Evolutionary conservation across 2,113 vertebrate species (phyloP), one percentile per base, ranked within the genome.

Genomic region (Gracilinanus agilis): DNA sequence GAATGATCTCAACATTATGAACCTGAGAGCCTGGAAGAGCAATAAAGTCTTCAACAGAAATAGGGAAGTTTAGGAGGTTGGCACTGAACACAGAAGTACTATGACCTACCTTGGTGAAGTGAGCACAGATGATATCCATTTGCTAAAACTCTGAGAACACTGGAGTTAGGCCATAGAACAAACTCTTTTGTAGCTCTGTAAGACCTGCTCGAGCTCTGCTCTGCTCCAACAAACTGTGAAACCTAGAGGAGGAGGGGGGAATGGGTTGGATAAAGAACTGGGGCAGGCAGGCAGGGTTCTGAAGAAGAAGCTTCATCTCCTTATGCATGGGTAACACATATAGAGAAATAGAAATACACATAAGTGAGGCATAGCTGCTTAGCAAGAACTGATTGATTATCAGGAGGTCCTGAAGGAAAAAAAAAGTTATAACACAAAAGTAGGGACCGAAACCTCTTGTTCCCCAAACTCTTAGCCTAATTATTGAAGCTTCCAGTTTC

Each of bases 401-500:
- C 2, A 9, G 19, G 19, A 83, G 19, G n/a, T 40, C 34, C 16
- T 21, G 1, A 24, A n/a, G 40, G 40, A 40, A 40, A 21, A 40
- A 13, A 55, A 23, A 40, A 23, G 34, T 34, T 83, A 9, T 5
- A 40, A 83, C 0, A 83, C 67, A 88, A 93, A 96, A 34, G 13
- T 55, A 90, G 40, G 91, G 93, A 96, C 93, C 19, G 91, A 93
- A 95, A 21, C 16, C 34, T 40, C 67, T n/a, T 83, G 67, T 97
- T 95, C 92, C 56, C 55, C 88, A 94, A 95, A 94, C 58, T 94
- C 94, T 95, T 89, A 56, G 88, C 44, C 92, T 94, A 55, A 90
- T 88, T 90, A 92, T 67, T 83, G 54, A 94, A 92, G 88, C 40
- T 58, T 89, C 96, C 91, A 94, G 56, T 94, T 96, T 94, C 67